phyloP scores from a whole-genome alignment of 2,797 vertebrate species.

The Thripadectes ignobilis region DNA sequence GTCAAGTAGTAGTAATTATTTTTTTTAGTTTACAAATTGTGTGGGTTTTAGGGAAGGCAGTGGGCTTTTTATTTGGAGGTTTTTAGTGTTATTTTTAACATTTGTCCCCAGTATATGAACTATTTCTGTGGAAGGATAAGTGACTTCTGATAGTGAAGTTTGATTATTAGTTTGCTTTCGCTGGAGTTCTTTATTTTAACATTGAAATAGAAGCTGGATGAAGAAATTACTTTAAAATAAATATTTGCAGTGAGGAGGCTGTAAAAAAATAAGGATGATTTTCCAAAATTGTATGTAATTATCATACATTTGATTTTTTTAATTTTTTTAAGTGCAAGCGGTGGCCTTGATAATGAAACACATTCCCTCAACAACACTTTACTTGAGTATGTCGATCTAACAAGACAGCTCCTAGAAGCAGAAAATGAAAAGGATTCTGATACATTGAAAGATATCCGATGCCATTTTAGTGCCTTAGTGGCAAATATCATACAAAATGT shows the following conservation, averaged over 20 bases:
- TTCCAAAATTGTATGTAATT: not conserved
- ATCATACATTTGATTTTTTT: not conserved
- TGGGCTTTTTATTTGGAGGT: rapidly evolving
- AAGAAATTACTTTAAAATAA: not conserved
- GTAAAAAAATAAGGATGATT: not conserved
- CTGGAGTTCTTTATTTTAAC: not conserved
- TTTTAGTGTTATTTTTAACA: not conserved
- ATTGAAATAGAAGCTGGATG: not conserved
- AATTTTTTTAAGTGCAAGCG: conserved; percentile 84
- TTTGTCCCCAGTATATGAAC: not conserved
- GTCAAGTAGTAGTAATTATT: not conserved
- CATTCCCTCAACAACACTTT: conserved; percentile 96
- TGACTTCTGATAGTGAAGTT: not conserved
- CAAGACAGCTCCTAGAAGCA: conserved; percentile 94
- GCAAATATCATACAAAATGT: conserved; percentile 99
- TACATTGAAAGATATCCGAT: conserved; percentile 95
- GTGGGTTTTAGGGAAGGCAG: not conserved
- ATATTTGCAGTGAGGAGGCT: not conserved
- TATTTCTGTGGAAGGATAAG: not conserved
- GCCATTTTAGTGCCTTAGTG: conserved; percentile 99
- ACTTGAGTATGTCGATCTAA: conserved; percentile 97
- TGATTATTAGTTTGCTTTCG: not conserved
- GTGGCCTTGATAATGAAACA: conserved; percentile 95
- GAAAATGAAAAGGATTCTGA: conserved; percentile 99
- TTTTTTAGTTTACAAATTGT: not conserved